Evolutionary conservation across 2,888 invertebrate genomes (phyloP).

Genomic region (Neoascia interrupta): DNA sequence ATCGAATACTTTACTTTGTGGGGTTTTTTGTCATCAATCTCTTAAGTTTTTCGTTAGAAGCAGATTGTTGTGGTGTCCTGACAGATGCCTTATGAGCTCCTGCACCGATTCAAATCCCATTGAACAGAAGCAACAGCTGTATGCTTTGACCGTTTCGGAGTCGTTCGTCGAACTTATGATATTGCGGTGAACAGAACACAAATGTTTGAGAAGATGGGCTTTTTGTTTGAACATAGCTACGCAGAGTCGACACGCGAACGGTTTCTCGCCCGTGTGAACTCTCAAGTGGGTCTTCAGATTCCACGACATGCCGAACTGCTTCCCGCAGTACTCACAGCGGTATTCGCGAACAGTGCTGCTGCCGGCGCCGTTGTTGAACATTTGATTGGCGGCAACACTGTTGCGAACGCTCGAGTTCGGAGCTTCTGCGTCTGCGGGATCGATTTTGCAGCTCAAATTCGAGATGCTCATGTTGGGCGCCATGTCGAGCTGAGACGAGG

Average conservation of each 20-base stretch:
- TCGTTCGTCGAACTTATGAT: slow-evolving; percentile 86
- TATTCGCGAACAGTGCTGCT: slow-evolving; percentile 88
- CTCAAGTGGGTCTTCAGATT: slow-evolving; percentile 93
- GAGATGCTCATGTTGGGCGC: slow-evolving; percentile 64
- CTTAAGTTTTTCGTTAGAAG: slow-evolving; percentile 92
- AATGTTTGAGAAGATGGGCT: slow-evolving; percentile 91
- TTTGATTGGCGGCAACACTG: slow-evolving; percentile 53
- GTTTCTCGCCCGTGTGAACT: slow-evolving; percentile 93
- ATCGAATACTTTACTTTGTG: slow-evolving; percentile 59
- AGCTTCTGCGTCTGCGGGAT: slow-evolving; percentile 64
- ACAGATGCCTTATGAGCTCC: slow-evolving; percentile 91
- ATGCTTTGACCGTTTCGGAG: slow-evolving; percentile 87
- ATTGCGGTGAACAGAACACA: slow-evolving; percentile 93
- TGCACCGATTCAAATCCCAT: slow-evolving; percentile 92
- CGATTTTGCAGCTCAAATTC: slow-evolving; percentile 64
- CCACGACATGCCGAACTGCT: slow-evolving; percentile 96
- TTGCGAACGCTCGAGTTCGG: slow-evolving; percentile 60
- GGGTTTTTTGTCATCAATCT: slow-evolving; percentile 80
- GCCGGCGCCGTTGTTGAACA: slow-evolving; percentile 50
- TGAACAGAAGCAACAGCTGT: slow-evolving; percentile 93
- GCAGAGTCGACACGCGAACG: slow-evolving; percentile 92
- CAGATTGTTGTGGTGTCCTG: slow-evolving; percentile 93
- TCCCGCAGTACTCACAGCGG: slow-evolving; percentile 93
- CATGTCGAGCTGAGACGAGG: slow-evolving; percentile 72
- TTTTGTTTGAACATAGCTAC: slow-evolving; percentile 96